phyloP scores from a whole-genome alignment of 1,140 invertebrate species.

The Bombus pyrosoma region DNA sequence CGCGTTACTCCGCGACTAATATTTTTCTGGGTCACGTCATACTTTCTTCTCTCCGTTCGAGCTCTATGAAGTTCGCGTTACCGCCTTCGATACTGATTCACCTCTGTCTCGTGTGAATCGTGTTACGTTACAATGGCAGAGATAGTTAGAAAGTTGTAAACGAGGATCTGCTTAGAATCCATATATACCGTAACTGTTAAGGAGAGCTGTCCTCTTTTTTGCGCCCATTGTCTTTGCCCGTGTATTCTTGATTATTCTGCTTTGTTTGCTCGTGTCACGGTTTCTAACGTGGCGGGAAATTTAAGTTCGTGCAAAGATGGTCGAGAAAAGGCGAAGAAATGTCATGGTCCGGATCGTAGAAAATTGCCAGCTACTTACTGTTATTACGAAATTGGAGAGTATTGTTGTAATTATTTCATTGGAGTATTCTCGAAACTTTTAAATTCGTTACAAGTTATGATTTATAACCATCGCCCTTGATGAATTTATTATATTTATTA shows the following conservation, averaged over 20 bases:
- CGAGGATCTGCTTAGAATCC: slow-evolving; percentile 14
- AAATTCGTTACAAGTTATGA: too few species aligned
- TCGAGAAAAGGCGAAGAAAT: too few species aligned
- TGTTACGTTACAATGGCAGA: slow-evolving; percentile 15
- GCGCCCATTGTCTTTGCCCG: neutral
- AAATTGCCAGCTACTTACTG: too few species aligned
- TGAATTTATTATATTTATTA: too few species aligned
- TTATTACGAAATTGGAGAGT: too few species aligned
- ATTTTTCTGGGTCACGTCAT: slow-evolving; percentile 50
- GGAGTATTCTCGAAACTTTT: too few species aligned
- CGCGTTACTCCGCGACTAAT: slow-evolving; percentile 2
- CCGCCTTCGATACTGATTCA: slow-evolving; percentile 34
- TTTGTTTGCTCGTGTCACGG: neutral
- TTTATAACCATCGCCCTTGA: too few species aligned
- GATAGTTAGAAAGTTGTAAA: slow-evolving; percentile 33
- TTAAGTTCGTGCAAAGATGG: too few species aligned
- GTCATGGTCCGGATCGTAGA: too few species aligned
- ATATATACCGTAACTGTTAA: neutral
- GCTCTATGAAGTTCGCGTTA: slow-evolving; percentile 3
- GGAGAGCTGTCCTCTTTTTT: slow-evolving; percentile 12
- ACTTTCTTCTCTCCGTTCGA: slow-evolving; percentile 33
- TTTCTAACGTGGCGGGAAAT: neutral
- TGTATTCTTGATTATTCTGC: neutral
- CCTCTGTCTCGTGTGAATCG: slow-evolving; percentile 34
- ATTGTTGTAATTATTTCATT: too few species aligned